Evolutionary conservation across 2,888 invertebrate species (phyloP).

Genomic region (Incurvaria masculella): DNA sequence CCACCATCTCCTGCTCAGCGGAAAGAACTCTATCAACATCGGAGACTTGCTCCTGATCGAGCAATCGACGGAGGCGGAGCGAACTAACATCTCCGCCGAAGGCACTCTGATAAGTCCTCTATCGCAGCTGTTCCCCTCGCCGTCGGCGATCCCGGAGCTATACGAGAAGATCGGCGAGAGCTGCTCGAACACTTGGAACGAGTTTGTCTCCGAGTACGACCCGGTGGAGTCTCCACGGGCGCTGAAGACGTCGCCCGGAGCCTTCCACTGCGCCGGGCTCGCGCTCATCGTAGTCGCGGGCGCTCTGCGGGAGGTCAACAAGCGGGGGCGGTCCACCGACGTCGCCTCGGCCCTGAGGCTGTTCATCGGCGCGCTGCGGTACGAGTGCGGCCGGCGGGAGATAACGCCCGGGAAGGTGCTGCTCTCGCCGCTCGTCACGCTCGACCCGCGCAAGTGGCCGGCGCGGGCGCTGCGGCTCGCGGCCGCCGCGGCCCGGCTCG

Average conservation of each 20-base stretch:
- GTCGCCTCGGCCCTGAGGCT: conserved; percentile 42
- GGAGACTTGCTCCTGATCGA: conserved; percentile 70
- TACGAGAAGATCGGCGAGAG: conserved; percentile 65
- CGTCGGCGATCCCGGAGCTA: conserved; percentile 62
- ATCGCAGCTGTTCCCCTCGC: conserved; percentile 55
- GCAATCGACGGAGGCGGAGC: conserved; percentile 34
- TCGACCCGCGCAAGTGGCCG: conserved; percentile 47
- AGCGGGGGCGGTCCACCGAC: conserved; percentile 42
- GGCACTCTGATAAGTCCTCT: conserved; percentile 41
- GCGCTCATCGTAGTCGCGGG: conserved; percentile 63
- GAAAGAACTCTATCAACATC: conserved; percentile 66
- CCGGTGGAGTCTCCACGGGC: conserved; percentile 70
- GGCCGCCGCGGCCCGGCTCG: conserved; percentile 22
- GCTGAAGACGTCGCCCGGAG: conserved; percentile 56
- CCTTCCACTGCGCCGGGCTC: conserved; percentile 61
- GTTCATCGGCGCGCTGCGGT: conserved; percentile 37
- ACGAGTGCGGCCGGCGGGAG: conserved; percentile 39
- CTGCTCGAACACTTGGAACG: conserved; percentile 74
- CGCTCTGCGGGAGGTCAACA: conserved; percentile 59
- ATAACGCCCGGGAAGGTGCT: conserved; percentile 41
- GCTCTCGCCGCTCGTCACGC: conserved; percentile 40
- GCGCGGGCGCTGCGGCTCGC: conserved; percentile 24
- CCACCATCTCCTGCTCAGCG: conserved; percentile 72
- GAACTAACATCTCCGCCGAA: conserved; percentile 27
- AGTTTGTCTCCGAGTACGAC: conserved; percentile 74